A percentile compares a stretch with the other conserved stretches of the same genome.
Evolutionary conservation across 1,140 invertebrate genomes (phyloP).

Genomic region (Cherax destructor): DNA sequence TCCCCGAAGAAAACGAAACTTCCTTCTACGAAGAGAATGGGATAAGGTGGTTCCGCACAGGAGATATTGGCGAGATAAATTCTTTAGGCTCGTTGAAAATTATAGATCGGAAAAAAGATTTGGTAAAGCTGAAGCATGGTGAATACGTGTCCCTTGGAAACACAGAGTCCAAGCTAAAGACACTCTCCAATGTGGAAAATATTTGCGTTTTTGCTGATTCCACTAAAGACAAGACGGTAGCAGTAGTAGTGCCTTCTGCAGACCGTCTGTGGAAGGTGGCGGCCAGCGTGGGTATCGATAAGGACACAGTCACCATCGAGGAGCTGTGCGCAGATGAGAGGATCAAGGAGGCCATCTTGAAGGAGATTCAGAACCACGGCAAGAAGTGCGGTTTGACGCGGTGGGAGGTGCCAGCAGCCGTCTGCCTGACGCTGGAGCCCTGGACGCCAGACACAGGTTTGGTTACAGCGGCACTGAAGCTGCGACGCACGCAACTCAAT

Average conservation of each 20-base stretch:
- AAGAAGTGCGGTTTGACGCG: constrained; percentile 82
- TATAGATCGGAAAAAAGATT: constrained; percentile 95
- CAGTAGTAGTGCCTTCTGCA: constrained; percentile 86
- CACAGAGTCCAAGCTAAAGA: constrained; percentile 92
- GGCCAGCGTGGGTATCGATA: constrained; percentile 55
- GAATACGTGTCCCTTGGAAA: constrained; percentile 97
- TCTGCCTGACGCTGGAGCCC: constrained; percentile 75
- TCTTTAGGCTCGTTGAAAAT: constrained; percentile 78
- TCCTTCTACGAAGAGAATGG: constrained; percentile 91
- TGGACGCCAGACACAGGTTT: constrained; percentile 79
- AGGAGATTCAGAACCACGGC: constrained; percentile 87
- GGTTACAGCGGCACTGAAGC: constrained; percentile 78
- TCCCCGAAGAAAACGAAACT: constrained; percentile 90
- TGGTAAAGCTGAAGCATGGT: constrained; percentile 97
- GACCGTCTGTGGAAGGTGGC: constrained; percentile 65
- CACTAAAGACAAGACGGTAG: constrained; percentile 89
- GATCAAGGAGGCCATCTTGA: constrained; percentile 86
- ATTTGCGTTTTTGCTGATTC: constrained; percentile 95
- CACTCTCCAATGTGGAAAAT: constrained; percentile 94
- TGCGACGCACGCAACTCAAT: constrained; percentile 78
- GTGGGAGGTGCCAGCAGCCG: constrained; percentile 77
- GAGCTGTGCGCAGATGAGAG: constrained; percentile 83
- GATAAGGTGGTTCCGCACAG: constrained; percentile 93
- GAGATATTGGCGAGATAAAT: constrained; percentile 97
- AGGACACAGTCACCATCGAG: constrained; percentile 80